Conservation (phyloP, 2,888 invertebrate genomes). For the Epinotia brunnichana region DNA sequence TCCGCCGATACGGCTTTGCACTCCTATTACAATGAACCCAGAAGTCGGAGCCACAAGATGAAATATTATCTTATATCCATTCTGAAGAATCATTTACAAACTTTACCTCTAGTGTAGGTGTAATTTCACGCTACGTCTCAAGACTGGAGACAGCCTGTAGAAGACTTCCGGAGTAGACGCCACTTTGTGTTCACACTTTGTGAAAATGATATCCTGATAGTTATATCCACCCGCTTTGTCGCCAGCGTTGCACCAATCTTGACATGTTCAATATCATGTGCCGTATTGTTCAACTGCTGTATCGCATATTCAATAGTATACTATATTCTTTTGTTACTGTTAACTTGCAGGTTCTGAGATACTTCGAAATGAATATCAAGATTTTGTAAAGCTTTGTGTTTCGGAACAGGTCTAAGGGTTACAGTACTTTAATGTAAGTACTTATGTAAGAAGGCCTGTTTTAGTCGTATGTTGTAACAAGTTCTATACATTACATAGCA, state of each 20-base stretch:
- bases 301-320: conserved; percentile 12
- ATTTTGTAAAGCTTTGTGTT: not conserved
- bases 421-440: not conserved
- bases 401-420: not conserved
- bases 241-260: conserved; percentile 3
- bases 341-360: not conserved
- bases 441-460: not conserved
- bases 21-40: too few relatives aligned
- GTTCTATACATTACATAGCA: not conserved
- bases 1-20: too few relatives aligned
- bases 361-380: not conserved
- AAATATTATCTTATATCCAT: too few relatives aligned
- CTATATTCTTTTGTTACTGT: conserved; percentile 3
- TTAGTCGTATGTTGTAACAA: not conserved
- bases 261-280: conserved; percentile 17
- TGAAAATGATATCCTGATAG: conserved; percentile 32
- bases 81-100: too few relatives aligned
- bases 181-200: conserved; percentile 33
- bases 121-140: conserved; percentile 1
- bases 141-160: not conserved
- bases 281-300: conserved; percentile 17
- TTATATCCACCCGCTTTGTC: conserved; percentile 25
- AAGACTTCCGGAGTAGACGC: conserved; percentile 33
- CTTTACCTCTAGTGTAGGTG: too few relatives aligned
- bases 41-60: too few relatives aligned